Percentiles rank a stretch among this genome's conserved stretches.
phyloP scores from a whole-genome alignment of 1,140 invertebrate genomes.

The Aphelinus certus region DNA sequence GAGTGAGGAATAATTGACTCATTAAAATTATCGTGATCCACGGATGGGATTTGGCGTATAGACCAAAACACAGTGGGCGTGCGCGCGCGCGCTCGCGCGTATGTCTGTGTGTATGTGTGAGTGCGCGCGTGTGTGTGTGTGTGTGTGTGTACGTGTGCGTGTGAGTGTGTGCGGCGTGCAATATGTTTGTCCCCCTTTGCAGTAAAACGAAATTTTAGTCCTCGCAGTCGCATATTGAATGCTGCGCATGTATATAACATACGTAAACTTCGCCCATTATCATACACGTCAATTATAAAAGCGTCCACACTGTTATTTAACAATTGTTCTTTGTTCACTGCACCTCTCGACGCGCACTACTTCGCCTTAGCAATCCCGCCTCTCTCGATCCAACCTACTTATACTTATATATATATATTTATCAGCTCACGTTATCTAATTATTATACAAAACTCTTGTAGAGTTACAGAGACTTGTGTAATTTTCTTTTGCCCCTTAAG shows the following conservation, averaged over 20 bases:
- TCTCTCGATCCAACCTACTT: slow-evolving; percentile 7
- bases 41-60: not conserved
- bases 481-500: slow-evolving; percentile 15
- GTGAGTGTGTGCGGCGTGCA: slow-evolving; percentile 19
- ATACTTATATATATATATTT: not conserved
- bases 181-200: not conserved
- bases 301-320: slow-evolving; percentile 15
- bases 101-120: too few species aligned
- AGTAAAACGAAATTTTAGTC: slow-evolving; percentile 13
- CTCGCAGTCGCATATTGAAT: slow-evolving; percentile 22
- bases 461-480: slow-evolving; percentile 4
- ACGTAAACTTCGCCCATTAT: slow-evolving; percentile 26
- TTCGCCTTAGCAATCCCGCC: not conserved
- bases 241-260: not conserved
- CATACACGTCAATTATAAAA: slow-evolving; percentile 38
- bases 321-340: not conserved
- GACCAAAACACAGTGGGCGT: slow-evolving; percentile 11
- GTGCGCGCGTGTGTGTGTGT: too few species aligned
- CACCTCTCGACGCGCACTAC: slow-evolving; percentile 2
- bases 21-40: slow-evolving; percentile 35
- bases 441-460: slow-evolving; percentile 34
- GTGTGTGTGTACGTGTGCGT: too few species aligned
- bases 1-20: slow-evolving; percentile 39
- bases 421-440: not conserved
- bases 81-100: too few species aligned